Evolutionary conservation across 2,888 invertebrate species (phyloP), one percentile per base, ranked within the genome.

Genomic region (Andricus curvator): DNA sequence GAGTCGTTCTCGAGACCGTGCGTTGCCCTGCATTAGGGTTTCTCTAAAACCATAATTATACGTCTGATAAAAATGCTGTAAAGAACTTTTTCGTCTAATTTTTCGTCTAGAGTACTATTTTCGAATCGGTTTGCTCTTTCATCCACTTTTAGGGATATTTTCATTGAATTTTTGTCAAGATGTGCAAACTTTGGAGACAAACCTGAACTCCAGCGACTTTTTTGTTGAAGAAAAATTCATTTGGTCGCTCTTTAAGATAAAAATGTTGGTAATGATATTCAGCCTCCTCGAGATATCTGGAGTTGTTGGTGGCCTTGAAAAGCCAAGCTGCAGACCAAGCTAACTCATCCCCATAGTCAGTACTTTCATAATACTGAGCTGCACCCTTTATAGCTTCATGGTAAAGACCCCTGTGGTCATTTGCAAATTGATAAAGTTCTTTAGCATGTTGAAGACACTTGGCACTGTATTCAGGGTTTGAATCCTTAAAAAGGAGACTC

Each of bases 321-420:
- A 95, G 88, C 95, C 95, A 95, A 1, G 93, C 90, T 0, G 94
- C 94, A 1, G 94, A 94, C 95, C 95, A 95, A 0, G 94, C 93
- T 41, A 95, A 88, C 85, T 95, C 94, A 85, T 95, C 94, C 0
- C 94, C 94, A 85, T 94, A 95, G 78, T 94, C 94, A 1, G 93
- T 93, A 62, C 94, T 94, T 87, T 94, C 94, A 81, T 88, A 92
- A 86, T 93, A 94, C 82, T 93, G 93, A 17, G 93, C 93, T 0
- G 94, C 94, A 1, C 93, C 93, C 48, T 93, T 92, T 85, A 94
- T 94, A 0, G 93, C 92, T 81, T 94, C 93, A 83, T 94, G 93
- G 84, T 94, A 94, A 4, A 94, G 89, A 0, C 94, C 94, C 62
- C 93, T 90, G 87, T 93, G 92, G 15, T 87, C 89, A 29, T 91